A percentile compares a stretch with the other conserved stretches of the same genome.
phyloP scores from a whole-genome alignment of 2,113 vertebrate species.

The Nibea albiflora region DNA sequence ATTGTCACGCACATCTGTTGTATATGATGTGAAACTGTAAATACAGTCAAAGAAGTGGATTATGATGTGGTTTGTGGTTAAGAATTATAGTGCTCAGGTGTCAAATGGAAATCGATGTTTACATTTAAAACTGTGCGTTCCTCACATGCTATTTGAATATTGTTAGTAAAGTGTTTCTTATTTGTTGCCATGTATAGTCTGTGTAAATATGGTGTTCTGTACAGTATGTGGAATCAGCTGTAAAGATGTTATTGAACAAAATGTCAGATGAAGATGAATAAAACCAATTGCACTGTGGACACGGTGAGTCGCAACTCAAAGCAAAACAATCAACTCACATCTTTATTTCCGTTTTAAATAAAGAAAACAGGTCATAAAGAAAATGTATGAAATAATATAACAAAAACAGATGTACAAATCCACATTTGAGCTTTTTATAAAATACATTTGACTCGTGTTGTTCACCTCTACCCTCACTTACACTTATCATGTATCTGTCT shows the following conservation, averaged over 20 bases:
- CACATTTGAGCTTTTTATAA: constrained; percentile 43
- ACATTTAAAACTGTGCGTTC: constrained; percentile 61
- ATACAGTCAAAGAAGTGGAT: constrained; percentile 38
- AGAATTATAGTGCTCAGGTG: constrained; percentile 71
- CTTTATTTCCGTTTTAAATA: constrained; percentile 63
- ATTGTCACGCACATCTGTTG: constrained; percentile 39
- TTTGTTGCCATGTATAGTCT: constrained; percentile 43
- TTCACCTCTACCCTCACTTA: neutral
- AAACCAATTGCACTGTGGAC: constrained; percentile 65
- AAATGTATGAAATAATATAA: constrained; percentile 40
- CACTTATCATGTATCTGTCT: constrained; percentile 42
- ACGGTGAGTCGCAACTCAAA: neutral
- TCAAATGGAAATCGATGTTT: constrained; percentile 74
- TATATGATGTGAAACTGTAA: constrained; percentile 51
- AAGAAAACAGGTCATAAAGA: constrained; percentile 46
- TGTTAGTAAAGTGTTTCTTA: constrained; percentile 38
- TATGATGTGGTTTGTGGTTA: constrained; percentile 55
- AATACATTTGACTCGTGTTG: constrained; percentile 8
- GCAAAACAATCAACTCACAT: neutral
- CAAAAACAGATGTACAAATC: constrained; percentile 59
- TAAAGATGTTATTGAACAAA: constrained; percentile 54
- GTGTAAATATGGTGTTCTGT: constrained; percentile 38
- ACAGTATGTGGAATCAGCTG: constrained; percentile 34
- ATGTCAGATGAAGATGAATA: constrained; percentile 56
- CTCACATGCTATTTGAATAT: constrained; percentile 47